Base-by-base conservation (phyloP, 2,888 invertebrate species). In the Phragmatobia fuliginosa region DNA sequence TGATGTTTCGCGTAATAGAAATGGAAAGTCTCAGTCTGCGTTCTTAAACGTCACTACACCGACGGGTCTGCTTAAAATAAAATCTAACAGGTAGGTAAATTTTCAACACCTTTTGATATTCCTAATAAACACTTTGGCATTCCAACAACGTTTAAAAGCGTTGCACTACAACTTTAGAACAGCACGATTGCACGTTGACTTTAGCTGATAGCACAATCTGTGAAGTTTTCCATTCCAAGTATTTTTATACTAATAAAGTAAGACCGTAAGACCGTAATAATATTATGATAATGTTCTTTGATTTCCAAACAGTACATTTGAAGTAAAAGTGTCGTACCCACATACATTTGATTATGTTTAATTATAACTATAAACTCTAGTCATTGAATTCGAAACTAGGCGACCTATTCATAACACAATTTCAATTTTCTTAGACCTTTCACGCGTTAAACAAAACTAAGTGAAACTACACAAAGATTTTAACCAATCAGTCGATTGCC, bases 381-480 rank as follows among this genome's bases (percentile, higher is more conserved):
- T 21, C 21, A 31, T 21, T 18, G 11, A 38, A 56, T 18, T 36
- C 36, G 21, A 28, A 67, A 68, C 36, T 56, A 70, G 68, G 60
- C 70, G 65, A 70, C 59, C 68, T 75, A 74, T 67, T 52, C 72
- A 69, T 72, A 77, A 79, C 59, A 75, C 73, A 71, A 81, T 79
- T 74, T 67, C 52, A 72, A 67, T 71, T 66, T 77, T 64, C 73
- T 71, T 63, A 68, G 70, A 52, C 74, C 74, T 79, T 82, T 81
- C 76, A 82, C 70, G 74, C 71, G 68, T 71, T 52, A 73, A 73
- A 67, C 73, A 60, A 49, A 64, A 41, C 31, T 16, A 33, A 75
- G 80, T 76, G 80, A 81, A 81, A 81, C 71, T 61, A 62, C 36
- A 74, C 71, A 71, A 67, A 68, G 63, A 59, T 76, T 73, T 74